Evolutionary conservation across 2,888 invertebrate species (phyloP).

Genomic region (Reticulitermes lucifugus): DNA sequence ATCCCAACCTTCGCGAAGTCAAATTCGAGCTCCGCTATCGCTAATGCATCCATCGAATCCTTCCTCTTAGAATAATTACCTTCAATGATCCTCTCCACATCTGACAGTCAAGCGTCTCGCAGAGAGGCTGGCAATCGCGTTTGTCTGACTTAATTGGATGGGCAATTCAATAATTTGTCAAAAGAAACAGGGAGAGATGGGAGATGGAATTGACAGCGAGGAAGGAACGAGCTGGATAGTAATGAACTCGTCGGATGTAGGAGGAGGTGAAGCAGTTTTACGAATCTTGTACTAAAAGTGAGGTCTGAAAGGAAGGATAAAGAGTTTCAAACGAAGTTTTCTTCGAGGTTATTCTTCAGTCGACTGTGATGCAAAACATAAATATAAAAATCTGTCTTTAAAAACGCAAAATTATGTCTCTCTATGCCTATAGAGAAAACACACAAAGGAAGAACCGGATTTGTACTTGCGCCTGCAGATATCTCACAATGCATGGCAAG

Average conservation of each 20-base stretch:
- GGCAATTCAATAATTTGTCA: slow-evolving; percentile 7
- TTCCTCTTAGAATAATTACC: slow-evolving; percentile 6
- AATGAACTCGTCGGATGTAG: background rate
- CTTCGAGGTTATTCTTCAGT: too few relatives aligned
- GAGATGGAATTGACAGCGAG: background rate
- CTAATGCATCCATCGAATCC: background rate
- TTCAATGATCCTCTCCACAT: background rate
- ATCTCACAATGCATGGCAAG: too few relatives aligned
- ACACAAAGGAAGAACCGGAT: too few relatives aligned
- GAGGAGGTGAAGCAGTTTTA: background rate
- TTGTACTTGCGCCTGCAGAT: too few relatives aligned
- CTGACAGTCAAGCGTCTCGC: background rate
- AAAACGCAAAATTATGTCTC: too few relatives aligned
- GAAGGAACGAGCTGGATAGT: background rate
- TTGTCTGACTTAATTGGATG: slow-evolving; percentile 8
- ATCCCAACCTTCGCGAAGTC: background rate
- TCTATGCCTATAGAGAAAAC: too few relatives aligned
- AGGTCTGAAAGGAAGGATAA: too few relatives aligned
- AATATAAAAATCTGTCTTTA: too few relatives aligned
- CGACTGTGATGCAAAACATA: too few relatives aligned
- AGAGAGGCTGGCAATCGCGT: slow-evolving; percentile 3
- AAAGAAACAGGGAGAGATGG: background rate
- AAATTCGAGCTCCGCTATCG: background rate
- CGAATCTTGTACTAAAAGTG: background rate
- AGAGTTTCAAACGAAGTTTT: too few relatives aligned